Conservation (phyloP, 2,888 invertebrate genomes). For the Agonopterix heracliana region DNA sequence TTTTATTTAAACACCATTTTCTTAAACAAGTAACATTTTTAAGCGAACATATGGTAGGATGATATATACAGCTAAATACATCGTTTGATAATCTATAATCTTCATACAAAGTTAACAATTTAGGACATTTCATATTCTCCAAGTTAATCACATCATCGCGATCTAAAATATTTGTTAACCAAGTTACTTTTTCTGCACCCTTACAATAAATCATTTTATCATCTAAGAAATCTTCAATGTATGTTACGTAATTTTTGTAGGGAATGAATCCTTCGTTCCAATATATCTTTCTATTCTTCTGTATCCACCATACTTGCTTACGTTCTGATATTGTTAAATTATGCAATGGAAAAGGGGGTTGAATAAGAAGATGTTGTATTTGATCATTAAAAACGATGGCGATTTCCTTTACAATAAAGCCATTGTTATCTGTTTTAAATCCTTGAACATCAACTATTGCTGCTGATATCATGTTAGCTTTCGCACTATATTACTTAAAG, state of each 20-base stretch:
- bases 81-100: background rate
- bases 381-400: background rate
- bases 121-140: conserved; percentile 8
- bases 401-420: conserved; percentile 10
- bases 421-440: conserved; percentile 6
- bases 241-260: background rate
- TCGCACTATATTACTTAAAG: background rate
- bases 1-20: background rate
- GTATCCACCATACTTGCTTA: conserved; percentile 7
- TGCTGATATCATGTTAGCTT: background rate
- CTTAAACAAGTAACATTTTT: conserved; percentile 5
- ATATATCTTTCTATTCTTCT: conserved; percentile 7
- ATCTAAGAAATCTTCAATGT: background rate
- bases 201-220: conserved; percentile 6
- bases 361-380: conserved; percentile 1
- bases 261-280: background rate
- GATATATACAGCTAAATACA: background rate
- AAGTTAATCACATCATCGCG: conserved; percentile 7
- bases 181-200: conserved; percentile 8
- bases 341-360: conserved; percentile 8
- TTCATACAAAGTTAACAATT: conserved; percentile 4
- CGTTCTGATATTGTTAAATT: conserved; percentile 3
- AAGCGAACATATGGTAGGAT: background rate
- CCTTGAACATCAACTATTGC: conserved; percentile 13
- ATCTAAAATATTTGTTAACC: conserved; percentile 4